Conservation (phyloP, 92 coral and sea anemone genomes). For the Paramuricea clavata region DNA sequence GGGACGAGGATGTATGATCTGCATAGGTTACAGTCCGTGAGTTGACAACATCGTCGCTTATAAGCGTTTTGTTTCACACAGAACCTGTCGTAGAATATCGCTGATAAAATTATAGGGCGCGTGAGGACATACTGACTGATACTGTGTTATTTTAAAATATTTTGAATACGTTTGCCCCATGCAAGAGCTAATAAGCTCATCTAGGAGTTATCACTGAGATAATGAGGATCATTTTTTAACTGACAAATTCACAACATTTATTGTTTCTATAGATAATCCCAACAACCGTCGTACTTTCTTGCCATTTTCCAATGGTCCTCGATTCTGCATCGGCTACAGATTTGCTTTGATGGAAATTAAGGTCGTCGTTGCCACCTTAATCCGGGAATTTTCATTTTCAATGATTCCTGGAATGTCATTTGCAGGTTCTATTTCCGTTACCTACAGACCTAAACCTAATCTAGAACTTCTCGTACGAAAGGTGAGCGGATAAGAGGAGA, state of each 20-base stretch:
- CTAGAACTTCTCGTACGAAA: conserved; percentile 4
- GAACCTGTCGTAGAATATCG: no score
- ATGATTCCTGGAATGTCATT: conserved; percentile 63
- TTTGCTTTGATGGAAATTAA: conserved; percentile 78
- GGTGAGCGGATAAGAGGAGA: not conserved
- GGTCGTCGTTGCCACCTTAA: conserved; percentile 54
- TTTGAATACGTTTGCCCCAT: no score
- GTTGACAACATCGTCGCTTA: no score
- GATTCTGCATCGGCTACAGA: conserved; percentile 74
- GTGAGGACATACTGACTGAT: no score
- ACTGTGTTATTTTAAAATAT: no score
- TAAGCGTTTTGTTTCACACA: no score
- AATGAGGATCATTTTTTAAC: no score
- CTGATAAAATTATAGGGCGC: no score
- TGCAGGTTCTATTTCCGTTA: not conserved
- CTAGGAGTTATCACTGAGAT: no score
- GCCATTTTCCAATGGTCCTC: conserved; percentile 77
- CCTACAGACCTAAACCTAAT: not conserved
- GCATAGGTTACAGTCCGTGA: no score
- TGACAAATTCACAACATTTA: not conserved
- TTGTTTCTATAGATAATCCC: conserved; percentile 36
- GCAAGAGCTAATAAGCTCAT: no score
- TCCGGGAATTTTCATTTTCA: conserved; percentile 63
- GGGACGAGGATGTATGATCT: no score
- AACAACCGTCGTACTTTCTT: conserved; percentile 59